phyloP scores from a whole-genome alignment of 2,888 invertebrate genomes.

The Bembecia ichneumoniformis region DNA sequence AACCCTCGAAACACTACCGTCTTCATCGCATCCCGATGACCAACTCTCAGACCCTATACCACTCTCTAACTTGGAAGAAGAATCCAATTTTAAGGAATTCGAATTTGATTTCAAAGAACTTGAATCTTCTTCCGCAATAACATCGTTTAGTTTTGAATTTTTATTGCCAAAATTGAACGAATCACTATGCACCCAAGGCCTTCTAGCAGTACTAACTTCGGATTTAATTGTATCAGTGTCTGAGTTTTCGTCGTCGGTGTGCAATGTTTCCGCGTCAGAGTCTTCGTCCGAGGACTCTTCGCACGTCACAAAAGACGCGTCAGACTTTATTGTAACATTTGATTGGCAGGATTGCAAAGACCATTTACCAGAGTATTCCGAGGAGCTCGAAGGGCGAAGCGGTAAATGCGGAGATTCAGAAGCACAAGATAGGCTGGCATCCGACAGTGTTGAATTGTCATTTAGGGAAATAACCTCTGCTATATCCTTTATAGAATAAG shows the following conservation, averaged over 20 bases:
- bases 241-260: slow-evolving; percentile 55
- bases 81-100: slow-evolving; percentile 27
- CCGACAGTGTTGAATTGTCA: slow-evolving; percentile 41
- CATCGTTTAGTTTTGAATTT: slow-evolving; percentile 31
- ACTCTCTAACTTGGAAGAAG: slow-evolving; percentile 50
- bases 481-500: slow-evolving; percentile 60
- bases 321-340: slow-evolving; percentile 52
- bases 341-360: slow-evolving; percentile 59
- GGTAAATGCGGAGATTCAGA: slow-evolving; percentile 44
- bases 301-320: slow-evolving; percentile 55
- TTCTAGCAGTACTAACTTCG: slow-evolving; percentile 48
- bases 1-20: slow-evolving; percentile 57
- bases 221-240: slow-evolving; percentile 61
- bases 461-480: slow-evolving; percentile 54
- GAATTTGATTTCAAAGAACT: slow-evolving; percentile 23
- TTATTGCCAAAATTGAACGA: slow-evolving; percentile 52
- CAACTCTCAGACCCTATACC: slow-evolving; percentile 52
- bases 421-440: slow-evolving; percentile 45
- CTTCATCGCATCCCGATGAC: slow-evolving; percentile 51
- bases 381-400: slow-evolving; percentile 54
- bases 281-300: slow-evolving; percentile 51
- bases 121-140: slow-evolving; percentile 35
- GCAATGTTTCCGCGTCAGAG: slow-evolving; percentile 47
- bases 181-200: slow-evolving; percentile 62
- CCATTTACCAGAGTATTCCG: slow-evolving; percentile 64